Conservation (phyloP, 2,888 invertebrate species). For the Thymelicus lineola region DNA sequence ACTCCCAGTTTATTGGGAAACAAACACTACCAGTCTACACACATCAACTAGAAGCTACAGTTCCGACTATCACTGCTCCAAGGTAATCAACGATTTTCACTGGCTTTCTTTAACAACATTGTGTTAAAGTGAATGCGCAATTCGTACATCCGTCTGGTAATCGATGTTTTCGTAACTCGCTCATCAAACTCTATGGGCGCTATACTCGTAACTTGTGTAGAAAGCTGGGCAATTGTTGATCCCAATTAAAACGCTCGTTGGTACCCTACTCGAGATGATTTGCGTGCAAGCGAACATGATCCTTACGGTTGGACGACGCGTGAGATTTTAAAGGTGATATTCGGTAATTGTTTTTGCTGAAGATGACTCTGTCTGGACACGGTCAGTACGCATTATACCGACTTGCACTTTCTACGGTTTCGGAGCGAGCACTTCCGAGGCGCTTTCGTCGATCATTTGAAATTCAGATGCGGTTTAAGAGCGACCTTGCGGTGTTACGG, state of each 20-base stretch:
- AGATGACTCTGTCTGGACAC: constrained; percentile 31
- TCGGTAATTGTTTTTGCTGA: constrained; percentile 13
- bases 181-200: constrained; percentile 37
- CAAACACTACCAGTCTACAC: background rate
- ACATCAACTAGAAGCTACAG: background rate
- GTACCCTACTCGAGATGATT: constrained; percentile 12
- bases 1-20: background rate
- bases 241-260: constrained; percentile 32
- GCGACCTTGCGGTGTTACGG: constrained; percentile 53
- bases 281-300: background rate
- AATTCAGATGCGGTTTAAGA: constrained; percentile 58
- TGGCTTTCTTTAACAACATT: constrained; percentile 24
- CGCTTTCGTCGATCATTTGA: constrained; percentile 61
- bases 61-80: constrained; percentile 1
- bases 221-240: constrained; percentile 36
- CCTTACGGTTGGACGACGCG: background rate
- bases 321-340: constrained; percentile 1
- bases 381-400: constrained; percentile 53
- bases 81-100: background rate
- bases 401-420: constrained; percentile 77
- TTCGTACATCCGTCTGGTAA: constrained; percentile 28
- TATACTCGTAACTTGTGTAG: constrained; percentile 30
- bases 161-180: constrained; percentile 31
- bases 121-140: constrained; percentile 21
- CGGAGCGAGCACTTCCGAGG: constrained; percentile 45